Evolutionary conservation across 2,113 vertebrate species (phyloP).

Genomic region (Mus musculus): DNA sequence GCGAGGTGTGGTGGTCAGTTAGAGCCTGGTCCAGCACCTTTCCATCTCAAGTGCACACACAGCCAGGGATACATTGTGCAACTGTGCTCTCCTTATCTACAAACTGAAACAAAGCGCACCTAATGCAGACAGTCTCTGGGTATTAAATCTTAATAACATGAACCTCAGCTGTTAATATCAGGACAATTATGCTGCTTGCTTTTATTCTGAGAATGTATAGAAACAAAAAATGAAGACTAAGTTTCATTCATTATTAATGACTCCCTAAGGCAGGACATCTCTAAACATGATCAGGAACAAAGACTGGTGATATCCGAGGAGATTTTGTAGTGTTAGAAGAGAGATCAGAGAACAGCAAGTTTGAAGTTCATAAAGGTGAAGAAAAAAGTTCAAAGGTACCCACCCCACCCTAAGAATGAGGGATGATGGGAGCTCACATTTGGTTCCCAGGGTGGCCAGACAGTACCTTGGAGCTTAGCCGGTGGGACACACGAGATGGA

Average conservation of each 20-base stretch:
- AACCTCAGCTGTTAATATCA: not conserved
- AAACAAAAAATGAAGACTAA: not conserved
- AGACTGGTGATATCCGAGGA: not conserved
- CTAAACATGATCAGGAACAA: not conserved
- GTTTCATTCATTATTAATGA: not conserved
- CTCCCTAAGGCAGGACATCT: not conserved
- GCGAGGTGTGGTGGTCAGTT: too few species aligned
- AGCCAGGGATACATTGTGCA: not conserved
- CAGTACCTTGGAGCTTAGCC: constrained; percentile 95
- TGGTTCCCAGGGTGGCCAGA: not conserved
- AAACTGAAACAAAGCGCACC: not conserved
- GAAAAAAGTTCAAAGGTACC: not conserved
- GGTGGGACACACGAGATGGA: constrained; percentile 95
- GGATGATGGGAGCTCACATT: not conserved
- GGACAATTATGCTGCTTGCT: not conserved
- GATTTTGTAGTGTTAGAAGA: not conserved
- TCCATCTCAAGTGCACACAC: not conserved
- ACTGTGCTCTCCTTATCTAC: not conserved
- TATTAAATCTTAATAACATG: not conserved
- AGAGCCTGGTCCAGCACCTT: not conserved
- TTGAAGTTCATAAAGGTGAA: not conserved
- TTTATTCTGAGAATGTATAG: not conserved
- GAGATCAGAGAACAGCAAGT: not conserved
- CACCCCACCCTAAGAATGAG: not conserved
- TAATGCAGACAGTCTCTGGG: not conserved